These are phyloP conservation scores for Erythrolamprus reginae DNA, from an alignment of 2,113 vertebrate genomes.

Conservation along the genomic window DNA sequence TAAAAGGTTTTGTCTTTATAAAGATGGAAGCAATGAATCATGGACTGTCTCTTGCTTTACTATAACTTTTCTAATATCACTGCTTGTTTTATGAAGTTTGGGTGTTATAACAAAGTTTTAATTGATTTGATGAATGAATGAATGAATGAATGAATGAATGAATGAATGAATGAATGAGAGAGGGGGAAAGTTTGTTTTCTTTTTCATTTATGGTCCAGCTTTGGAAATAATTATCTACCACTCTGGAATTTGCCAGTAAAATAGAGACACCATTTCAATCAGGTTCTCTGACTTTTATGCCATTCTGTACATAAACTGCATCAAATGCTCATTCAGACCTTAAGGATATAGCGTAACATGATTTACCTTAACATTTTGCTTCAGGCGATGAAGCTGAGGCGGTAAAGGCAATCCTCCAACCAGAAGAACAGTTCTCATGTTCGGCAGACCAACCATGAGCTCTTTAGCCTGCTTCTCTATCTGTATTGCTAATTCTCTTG, in stretches of 20 bases:
- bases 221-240: neutral
- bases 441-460: slow-evolving; percentile 81
- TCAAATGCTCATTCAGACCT: neutral
- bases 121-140: neutral
- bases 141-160: no score
- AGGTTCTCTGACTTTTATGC: neutral
- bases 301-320: neutral
- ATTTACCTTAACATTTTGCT: slow-evolving; percentile 85
- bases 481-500: slow-evolving; percentile 92
- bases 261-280: neutral
- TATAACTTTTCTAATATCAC: neutral
- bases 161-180: neutral
- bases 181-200: neutral
- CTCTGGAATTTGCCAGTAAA: neutral
- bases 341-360: fast-evolving
- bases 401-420: slow-evolving; percentile 92
- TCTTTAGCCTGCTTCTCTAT: slow-evolving; percentile 91
- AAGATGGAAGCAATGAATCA: neutral
- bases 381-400: slow-evolving; percentile 87
- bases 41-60: neutral
- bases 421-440: slow-evolving; percentile 89
- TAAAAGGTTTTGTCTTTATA: neutral
- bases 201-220: no score
- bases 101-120: neutral
- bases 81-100: neutral